phyloP scores from a whole-genome alignment of 2,113 vertebrate genomes.

The Channa argus region DNA sequence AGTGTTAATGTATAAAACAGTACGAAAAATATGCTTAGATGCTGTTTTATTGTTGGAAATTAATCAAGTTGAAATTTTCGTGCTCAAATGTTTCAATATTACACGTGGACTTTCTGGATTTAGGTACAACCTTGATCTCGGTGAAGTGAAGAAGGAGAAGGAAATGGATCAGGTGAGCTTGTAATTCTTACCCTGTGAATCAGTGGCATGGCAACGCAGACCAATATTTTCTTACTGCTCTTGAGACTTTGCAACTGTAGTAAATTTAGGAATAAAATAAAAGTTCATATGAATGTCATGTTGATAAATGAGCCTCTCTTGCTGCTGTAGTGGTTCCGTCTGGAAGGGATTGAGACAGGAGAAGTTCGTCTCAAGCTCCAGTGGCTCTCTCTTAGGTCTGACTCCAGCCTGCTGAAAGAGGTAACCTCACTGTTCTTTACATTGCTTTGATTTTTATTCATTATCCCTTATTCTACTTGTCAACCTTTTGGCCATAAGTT shows the following conservation, averaged over 20 bases:
- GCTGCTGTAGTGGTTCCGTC: constrained; percentile 88
- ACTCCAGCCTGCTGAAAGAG: constrained; percentile 77
- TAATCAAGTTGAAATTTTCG: not conserved
- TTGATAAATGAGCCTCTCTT: not conserved
- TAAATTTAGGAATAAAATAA: not conserved
- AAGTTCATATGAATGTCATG: no score
- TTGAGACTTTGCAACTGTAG: not conserved
- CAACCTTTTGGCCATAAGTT: not conserved
- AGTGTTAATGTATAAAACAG: no score
- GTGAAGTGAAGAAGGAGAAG: constrained; percentile 89
- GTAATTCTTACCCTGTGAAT: not conserved
- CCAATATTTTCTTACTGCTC: not conserved
- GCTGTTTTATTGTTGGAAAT: no score
- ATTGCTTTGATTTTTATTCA: not conserved
- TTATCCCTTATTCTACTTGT: not conserved
- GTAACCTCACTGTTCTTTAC: constrained; percentile 2
- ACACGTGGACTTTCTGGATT: constrained; percentile 48
- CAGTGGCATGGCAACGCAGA: no score
- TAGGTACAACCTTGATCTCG: constrained; percentile 89
- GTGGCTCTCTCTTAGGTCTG: constrained; percentile 89
- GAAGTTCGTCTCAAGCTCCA: constrained; percentile 90
- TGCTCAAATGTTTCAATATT: not conserved
- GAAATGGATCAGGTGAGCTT: constrained; percentile 89
- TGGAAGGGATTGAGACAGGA: constrained; percentile 85
- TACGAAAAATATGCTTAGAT: no score